Percentiles rank a stretch among this genome's conserved stretches.
phyloP scores from a whole-genome alignment of 2,113 vertebrate species.

The Pionites leucogaster region DNA sequence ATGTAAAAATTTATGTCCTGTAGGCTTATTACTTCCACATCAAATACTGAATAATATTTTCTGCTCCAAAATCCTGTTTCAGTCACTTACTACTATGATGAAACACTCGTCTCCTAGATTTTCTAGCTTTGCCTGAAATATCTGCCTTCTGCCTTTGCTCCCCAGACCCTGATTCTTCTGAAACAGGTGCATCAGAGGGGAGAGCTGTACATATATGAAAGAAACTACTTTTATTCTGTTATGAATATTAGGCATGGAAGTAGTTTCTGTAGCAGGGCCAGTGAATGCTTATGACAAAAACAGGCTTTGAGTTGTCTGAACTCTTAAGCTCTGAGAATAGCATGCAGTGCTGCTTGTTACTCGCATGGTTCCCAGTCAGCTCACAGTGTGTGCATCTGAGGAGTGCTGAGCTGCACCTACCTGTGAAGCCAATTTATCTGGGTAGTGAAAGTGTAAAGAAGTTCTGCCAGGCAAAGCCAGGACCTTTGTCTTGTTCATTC shows the following conservation, averaged over 20 bases:
- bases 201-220: background rate
- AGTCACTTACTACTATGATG: background rate
- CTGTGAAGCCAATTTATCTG: background rate
- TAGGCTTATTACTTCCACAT: background rate
- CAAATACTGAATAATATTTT: background rate
- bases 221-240: background rate
- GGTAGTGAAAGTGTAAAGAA: background rate
- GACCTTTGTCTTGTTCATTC: background rate
- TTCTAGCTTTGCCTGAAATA: background rate
- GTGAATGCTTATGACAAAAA: background rate
- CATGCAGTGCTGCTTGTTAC: background rate
- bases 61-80: background rate
- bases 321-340: background rate
- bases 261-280: background rate
- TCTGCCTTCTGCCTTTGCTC: background rate
- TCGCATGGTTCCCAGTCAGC: background rate
- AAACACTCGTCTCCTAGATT: background rate
- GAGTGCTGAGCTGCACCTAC: background rate
- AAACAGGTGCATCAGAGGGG: background rate
- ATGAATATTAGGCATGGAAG: background rate
- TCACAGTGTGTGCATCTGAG: background rate
- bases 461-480: background rate
- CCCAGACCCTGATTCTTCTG: rapidly evolving
- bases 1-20: background rate
- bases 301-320: background rate